Percentiles rank a stretch among this genome's conserved stretches.
Evolutionary conservation across 2,113 vertebrate genomes (phyloP).

Genomic region (Chamaea fasciata): DNA sequence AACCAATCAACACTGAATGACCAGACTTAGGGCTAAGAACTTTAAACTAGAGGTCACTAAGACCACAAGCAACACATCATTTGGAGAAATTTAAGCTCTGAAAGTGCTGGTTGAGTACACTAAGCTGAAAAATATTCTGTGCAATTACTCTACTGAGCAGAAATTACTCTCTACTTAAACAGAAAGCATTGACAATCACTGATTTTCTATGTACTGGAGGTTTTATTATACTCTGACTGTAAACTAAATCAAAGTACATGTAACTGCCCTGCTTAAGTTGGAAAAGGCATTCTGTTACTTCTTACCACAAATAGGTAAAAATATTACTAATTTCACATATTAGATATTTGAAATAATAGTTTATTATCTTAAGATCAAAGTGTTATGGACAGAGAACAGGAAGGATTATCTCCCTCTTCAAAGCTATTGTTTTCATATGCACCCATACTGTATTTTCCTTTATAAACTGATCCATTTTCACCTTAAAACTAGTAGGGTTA

Average conservation of each 20-base stretch:
- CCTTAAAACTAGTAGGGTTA: neutral
- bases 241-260: neutral
- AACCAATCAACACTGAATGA: slow-evolving; percentile 24
- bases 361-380: neutral
- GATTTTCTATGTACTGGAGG: neutral
- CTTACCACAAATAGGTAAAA: neutral
- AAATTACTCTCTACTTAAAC: neutral
- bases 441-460: neutral
- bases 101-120: neutral
- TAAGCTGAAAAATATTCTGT: neutral
- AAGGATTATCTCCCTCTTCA: neutral
- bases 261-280: neutral
- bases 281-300: neutral
- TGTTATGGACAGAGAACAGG: neutral
- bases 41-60: neutral
- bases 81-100: neutral
- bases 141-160: neutral
- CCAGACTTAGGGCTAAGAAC: neutral
- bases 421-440: neutral
- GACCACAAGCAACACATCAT: neutral
- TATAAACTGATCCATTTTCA: neutral
- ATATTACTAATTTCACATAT: neutral
- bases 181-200: neutral
- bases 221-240: neutral
- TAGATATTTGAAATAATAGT: neutral